phyloP scores from a whole-genome alignment of 2,888 invertebrate species.

The Apocheima hispidaria region DNA sequence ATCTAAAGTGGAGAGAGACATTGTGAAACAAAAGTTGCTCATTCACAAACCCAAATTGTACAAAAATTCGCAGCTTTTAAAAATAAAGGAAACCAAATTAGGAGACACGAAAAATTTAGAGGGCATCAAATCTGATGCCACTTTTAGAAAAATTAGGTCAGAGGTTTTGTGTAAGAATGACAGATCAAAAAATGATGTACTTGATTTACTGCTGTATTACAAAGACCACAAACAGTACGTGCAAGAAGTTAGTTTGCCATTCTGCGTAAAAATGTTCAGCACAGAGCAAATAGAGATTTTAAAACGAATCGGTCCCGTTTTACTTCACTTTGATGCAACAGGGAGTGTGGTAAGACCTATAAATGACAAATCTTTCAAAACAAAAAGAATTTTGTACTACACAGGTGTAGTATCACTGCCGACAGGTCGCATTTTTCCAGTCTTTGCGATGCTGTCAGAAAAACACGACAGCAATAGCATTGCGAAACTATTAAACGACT shows the following conservation, averaged over 20 bases:
- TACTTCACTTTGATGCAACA: conserved; percentile 7
- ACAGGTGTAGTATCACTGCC: background rate
- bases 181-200: conserved; percentile 6
- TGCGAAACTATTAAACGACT: conserved; percentile 7
- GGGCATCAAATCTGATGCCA: conserved; percentile 7
- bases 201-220: conserved; percentile 1
- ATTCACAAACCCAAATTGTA: background rate
- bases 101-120: conserved; percentile 8
- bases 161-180: conserved; percentile 8
- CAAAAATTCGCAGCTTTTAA: conserved; percentile 4
- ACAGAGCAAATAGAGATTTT: conserved; percentile 1
- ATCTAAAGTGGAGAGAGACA: background rate
- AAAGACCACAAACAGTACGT: conserved; percentile 7
- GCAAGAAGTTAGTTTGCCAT: conserved; percentile 3
- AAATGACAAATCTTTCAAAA: background rate
- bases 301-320: background rate
- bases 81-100: too few relatives aligned
- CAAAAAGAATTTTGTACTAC: background rate
- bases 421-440: background rate
- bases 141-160: conserved; percentile 14
- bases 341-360: background rate
- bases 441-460: conserved; percentile 4
- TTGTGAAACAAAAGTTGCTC: background rate
- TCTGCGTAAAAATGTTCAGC: conserved; percentile 15
- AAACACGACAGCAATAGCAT: conserved; percentile 14